These are phyloP conservation scores for Eulemur macaco DNA, from an alignment of 2,113 vertebrate species.

Conservation along the genomic window DNA sequence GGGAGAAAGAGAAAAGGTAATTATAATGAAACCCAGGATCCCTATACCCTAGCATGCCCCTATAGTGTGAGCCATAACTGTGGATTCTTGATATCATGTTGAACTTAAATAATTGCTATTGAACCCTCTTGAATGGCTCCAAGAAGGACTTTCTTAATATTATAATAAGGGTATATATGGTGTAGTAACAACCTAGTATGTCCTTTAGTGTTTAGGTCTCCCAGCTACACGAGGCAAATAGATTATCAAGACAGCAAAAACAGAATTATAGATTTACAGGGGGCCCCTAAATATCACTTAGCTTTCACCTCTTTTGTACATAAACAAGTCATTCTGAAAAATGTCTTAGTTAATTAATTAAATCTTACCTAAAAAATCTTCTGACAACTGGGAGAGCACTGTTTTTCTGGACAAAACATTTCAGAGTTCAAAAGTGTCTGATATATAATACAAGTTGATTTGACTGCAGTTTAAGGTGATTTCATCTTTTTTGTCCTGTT, in stretches of 20 bases:
- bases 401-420: background rate
- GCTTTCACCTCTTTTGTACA: background rate
- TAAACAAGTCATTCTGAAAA: background rate
- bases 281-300: background rate
- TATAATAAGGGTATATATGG: background rate
- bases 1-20: background rate
- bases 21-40: background rate
- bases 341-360: background rate
- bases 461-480: background rate
- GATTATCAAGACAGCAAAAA: background rate
- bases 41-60: fast-evolving
- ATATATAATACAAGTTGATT: background rate
- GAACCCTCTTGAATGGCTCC: background rate
- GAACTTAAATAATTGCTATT: background rate
- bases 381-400: background rate
- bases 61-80: background rate
- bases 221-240: background rate
- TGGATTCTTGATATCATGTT: background rate
- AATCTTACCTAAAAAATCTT: background rate
- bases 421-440: background rate
- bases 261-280: background rate
- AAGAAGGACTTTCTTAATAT: background rate
- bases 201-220: background rate
- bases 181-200: background rate
- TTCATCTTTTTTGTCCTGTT: background rate